Evolutionary conservation across 1,140 invertebrate species (phyloP), one percentile per base, ranked within the genome.

Genomic region (Drosophila novamexicana): DNA sequence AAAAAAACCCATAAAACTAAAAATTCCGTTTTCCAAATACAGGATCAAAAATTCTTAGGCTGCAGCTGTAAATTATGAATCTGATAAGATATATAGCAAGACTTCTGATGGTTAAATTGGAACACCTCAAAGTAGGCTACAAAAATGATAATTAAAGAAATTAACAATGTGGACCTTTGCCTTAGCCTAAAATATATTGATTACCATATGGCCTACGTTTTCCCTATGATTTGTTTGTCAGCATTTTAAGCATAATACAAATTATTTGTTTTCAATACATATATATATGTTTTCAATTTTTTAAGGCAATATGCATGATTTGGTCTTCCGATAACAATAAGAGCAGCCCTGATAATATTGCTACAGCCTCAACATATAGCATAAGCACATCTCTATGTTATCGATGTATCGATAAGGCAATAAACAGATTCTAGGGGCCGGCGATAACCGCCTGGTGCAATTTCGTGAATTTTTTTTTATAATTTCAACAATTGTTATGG

Each of bases 401-500:
- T 10, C 61, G 61, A 56, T 64, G n/a, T 63, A 70, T 69, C 67
- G 58, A 63, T 63, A 69, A 7, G 8, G 2, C 4, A 32, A 34
- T 14, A 18, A 10, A n/a, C 1, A 16, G 10, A 67, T 16, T 1
- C n/a, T 22, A 56, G 49, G 7, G 52, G 36, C 64, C 64, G 70
- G 64, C 68, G 49, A 73, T 73, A 59, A 5, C 14, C 56, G 64
- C 54, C 63, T 59, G 47, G 18, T 56, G 34, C 37, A 67, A 68
- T 73, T 73, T 67, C 56, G 49, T 68, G 16, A 73, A 22, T 61
- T 49, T 6, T n/a, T n/a, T 34, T 37, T 7, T 36, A 34, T 14
- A 45, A 36, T 73, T 73, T 56, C 14, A 16, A 56, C 22, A 29
- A 18, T 8, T 42, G 12, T 45, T 22, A 88, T 88, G 85, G 80